Percentiles rank a stretch among this genome's conserved stretches.
phyloP scores from a whole-genome alignment of 2,113 vertebrate genomes.

The Aegithalos caudatus region DNA sequence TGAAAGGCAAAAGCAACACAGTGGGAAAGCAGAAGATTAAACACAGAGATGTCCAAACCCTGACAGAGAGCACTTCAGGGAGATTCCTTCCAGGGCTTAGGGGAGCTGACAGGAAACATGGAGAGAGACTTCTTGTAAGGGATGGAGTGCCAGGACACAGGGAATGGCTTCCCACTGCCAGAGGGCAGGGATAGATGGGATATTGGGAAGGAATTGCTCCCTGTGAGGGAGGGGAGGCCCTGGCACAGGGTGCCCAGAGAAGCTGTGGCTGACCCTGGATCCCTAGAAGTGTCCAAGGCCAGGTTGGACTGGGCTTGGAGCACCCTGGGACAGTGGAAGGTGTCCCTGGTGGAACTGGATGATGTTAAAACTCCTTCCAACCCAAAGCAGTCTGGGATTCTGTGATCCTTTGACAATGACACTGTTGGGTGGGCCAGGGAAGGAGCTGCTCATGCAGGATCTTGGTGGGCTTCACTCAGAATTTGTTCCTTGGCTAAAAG shows the following conservation, averaged over 20 bases:
- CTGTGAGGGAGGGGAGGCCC: accelerated
- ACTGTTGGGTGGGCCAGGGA: neutral
- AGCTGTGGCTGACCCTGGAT: neutral
- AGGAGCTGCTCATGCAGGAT: neutral
- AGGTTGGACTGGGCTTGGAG: accelerated
- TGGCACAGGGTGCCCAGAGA: neutral
- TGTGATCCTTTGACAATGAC: neutral
- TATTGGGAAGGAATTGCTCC: accelerated
- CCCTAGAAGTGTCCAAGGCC: neutral
- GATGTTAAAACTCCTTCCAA: no score
- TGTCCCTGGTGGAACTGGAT: neutral
- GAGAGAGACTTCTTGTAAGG: no score
- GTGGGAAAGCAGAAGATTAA: neutral
- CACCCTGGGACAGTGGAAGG: accelerated
- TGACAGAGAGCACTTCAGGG: neutral
- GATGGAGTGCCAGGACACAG: accelerated
- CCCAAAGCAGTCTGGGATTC: accelerated
- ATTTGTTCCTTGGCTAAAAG: neutral
- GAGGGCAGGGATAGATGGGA: accelerated
- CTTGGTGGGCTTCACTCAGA: neutral
- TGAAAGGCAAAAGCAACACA: neutral
- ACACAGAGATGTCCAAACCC: neutral
- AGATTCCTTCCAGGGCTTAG: neutral
- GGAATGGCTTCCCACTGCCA: neutral
- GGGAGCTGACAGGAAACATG: neutral